phyloP scores from a whole-genome alignment of 2,113 vertebrate species.

The Myocastor coypus region DNA sequence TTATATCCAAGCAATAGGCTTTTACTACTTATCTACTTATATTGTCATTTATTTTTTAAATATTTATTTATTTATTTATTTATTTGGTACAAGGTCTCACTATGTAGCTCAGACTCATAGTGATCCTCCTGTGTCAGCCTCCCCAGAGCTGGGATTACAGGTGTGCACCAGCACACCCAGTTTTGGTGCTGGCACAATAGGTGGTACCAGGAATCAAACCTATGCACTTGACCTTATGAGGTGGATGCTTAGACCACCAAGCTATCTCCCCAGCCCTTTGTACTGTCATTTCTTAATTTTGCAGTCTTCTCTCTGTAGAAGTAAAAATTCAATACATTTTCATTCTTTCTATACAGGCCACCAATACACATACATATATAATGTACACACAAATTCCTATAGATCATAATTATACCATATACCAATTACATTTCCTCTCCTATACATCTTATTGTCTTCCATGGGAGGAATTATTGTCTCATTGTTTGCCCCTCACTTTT shows the following conservation, averaged over 20 bases:
- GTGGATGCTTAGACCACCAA: too few relatives aligned
- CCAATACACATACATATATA: neutral
- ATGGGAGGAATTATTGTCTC: neutral
- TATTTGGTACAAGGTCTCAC: too few relatives aligned
- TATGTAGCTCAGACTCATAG: too few relatives aligned
- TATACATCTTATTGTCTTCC: neutral
- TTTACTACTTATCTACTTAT: neutral
- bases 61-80: too few relatives aligned
- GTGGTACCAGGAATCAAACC: too few relatives aligned
- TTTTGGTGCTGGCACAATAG: too few relatives aligned
- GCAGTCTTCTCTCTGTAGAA: neutral
- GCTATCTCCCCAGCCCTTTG: neutral
- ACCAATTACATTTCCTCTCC: neutral
- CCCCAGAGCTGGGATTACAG: too few relatives aligned
- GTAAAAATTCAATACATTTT: constrained; percentile 15
- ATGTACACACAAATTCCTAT: too few relatives aligned
- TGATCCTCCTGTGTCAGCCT: too few relatives aligned
- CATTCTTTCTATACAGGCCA: neutral
- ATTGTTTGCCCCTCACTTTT: constrained; percentile 26
- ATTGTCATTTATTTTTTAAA: neutral
- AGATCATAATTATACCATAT: neutral
- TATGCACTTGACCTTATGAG: too few relatives aligned
- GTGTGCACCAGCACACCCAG: too few relatives aligned
- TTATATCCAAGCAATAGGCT: neutral
- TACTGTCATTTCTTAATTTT: neutral